phyloP scores from a whole-genome alignment of 64 coral and sea anemone genomes.

The Porites australiensis region DNA sequence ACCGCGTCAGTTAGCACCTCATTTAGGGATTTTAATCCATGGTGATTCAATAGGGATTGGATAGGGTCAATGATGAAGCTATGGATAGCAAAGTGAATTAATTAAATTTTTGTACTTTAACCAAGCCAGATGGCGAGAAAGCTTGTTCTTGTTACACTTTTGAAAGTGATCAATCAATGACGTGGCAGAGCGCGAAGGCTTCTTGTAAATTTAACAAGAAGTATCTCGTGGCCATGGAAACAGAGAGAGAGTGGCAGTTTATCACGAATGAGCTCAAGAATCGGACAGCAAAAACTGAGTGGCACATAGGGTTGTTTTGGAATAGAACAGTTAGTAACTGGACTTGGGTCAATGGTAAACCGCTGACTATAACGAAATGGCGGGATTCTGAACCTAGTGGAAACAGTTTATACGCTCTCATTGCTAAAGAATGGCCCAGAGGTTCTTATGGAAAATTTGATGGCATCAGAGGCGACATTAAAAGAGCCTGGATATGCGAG shows the following conservation, averaged over 20 bases:
- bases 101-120: too few species aligned
- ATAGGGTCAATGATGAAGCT: too few species aligned
- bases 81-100: too few species aligned
- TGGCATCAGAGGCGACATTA: not conserved
- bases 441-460: constrained; percentile 1
- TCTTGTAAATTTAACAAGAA: not conserved
- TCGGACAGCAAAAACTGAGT: not conserved
- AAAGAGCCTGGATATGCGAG: constrained; percentile 26
- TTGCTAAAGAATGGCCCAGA: not conserved
- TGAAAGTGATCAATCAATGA: not conserved
- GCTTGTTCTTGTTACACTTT: not conserved
- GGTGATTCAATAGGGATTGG: too few species aligned
- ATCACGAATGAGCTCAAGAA: not conserved
- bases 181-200: not conserved
- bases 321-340: not conserved
- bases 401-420: not conserved
- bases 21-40: too few species aligned
- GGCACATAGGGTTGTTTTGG: not conserved
- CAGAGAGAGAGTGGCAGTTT: constrained; percentile 2
- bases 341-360: constrained; percentile 25
- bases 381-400: not conserved
- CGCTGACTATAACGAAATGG: constrained; percentile 13
- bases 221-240: constrained; percentile 4
- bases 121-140: not conserved
- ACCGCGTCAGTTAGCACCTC: too few species aligned